A percentile compares a stretch with the other conserved stretches of the same genome.
phyloP scores from a whole-genome alignment of 2,797 vertebrate species.

The Simalia tracyae region DNA sequence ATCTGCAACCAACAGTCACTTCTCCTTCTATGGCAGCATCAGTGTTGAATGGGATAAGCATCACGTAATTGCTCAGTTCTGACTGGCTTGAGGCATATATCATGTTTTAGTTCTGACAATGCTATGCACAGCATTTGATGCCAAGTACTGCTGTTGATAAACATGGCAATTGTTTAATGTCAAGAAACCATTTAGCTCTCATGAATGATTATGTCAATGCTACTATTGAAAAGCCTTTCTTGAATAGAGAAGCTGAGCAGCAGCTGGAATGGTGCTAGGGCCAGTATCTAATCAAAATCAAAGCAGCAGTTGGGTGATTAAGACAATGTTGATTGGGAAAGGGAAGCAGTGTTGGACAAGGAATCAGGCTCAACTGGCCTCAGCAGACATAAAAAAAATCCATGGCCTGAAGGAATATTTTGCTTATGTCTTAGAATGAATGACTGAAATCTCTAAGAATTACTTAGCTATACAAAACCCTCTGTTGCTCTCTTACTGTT shows the following conservation, averaged over 20 bases:
- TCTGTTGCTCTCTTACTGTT: not conserved
- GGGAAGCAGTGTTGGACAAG: not conserved
- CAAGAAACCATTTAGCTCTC: not conserved
- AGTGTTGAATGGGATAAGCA: not conserved
- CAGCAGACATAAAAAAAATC: not conserved
- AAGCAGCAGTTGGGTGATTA: not conserved
- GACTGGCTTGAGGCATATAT: not conserved
- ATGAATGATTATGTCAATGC: not conserved
- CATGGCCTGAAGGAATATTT: not conserved
- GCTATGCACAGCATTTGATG: not conserved
- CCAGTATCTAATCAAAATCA: not conserved
- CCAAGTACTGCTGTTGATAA: not conserved
- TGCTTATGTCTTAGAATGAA: not conserved
- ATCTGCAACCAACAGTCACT: not conserved
- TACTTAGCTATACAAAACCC: not conserved
- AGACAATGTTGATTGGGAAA: not conserved
- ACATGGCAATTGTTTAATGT: not conserved
- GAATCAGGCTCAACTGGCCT: not conserved
- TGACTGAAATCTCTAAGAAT: not conserved
- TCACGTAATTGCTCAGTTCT: not conserved
- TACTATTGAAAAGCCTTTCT: not conserved
- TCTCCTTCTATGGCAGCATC: not conserved
- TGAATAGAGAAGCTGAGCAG: not conserved
- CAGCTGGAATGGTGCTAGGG: not conserved
- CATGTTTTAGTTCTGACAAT: not conserved